Base-by-base conservation (phyloP, 2,888 invertebrate genomes). In the Cantharis lateralis region DNA sequence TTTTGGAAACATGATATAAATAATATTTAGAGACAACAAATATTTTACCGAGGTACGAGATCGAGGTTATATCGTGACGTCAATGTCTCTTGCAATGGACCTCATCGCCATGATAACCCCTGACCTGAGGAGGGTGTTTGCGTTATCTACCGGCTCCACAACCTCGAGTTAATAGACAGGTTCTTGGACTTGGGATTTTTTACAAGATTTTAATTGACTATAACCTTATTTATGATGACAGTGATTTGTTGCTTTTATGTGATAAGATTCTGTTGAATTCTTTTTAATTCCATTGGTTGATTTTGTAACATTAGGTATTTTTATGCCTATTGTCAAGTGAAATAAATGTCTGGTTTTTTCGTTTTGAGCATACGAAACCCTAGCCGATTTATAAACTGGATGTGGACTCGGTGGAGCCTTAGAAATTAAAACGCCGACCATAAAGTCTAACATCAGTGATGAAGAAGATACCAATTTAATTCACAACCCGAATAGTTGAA, bases 51-150 rank as follows among this genome's bases (percentile, higher is more conserved):
- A 78, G 78, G 78, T 78, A 79, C 71, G 76, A 72, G 74, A 80
- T 80, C 80, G 79, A 80, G 80, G 80, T 78, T 81, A 80, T 76
- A 71, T 64, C 48, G 78, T 82, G 81, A 82, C 81, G 81, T 82
- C 80, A 81, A 81, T 81, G 80, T 79, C 80, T 80, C 70, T 77
- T 75, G 78, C 78, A 81, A 72, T 81, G 79, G 79, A 81, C 81
- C 81, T 77, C 76, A 77, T 78, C 80, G 79, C 69, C 74, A n/a
- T 74, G 81, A 82, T 82, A 82, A 82, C 81, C 81, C 74, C 71
- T 80, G 81, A 82, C 78, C 81, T 80, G 79, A 66, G 15, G 72
- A 68, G 77, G 78, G 80, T 76, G 79, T 76, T 75, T 77, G 75
- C 75, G 72, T 79, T 79, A 80, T 80, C 80, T 80, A 80, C 80